These are phyloP conservation scores for Erannis defoliaria DNA, from an alignment of 2,888 invertebrate genomes.

Conservation along the genomic window DNA sequence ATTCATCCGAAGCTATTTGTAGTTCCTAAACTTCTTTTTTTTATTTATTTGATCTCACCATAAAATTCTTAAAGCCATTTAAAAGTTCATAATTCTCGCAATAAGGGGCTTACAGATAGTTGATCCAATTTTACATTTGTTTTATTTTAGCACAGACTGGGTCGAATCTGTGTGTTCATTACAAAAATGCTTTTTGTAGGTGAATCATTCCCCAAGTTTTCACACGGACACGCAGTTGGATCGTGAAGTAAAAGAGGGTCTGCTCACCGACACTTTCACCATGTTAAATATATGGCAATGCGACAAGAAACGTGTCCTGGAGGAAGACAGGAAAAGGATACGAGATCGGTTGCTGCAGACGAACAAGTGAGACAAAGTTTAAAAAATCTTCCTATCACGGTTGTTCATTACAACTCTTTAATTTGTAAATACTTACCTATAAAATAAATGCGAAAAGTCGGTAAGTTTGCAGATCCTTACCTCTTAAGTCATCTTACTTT, in stretches of 20 bases:
- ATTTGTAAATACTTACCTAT: no score
- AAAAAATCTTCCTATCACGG: background rate
- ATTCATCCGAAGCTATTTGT: no score
- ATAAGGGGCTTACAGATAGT: no score
- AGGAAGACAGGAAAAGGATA: slow-evolving; percentile 91
- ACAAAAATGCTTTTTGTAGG: slow-evolving; percentile 72
- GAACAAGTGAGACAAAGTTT: slow-evolving; percentile 64
- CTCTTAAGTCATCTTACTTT: slow-evolving; percentile 55
- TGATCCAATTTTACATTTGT: no score
- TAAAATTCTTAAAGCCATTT: no score
- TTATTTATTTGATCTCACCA: no score
- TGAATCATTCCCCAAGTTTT: slow-evolving; percentile 97
- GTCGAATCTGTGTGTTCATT: no score
- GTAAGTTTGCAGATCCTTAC: background rate
- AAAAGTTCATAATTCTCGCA: no score
- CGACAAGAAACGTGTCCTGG: slow-evolving; percentile 90
- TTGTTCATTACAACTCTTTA: no score
- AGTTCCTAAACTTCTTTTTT: no score
- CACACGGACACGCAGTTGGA: slow-evolving; percentile 96
- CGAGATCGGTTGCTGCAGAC: slow-evolving; percentile 90
- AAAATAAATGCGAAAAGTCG: no score
- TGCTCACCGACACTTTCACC: slow-evolving; percentile 91
- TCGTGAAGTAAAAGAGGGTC: slow-evolving; percentile 93
- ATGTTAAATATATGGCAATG: slow-evolving; percentile 92
- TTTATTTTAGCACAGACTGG: no score